Evolutionary conservation across 30 jellyfish, hydroid and myxozoan species (phyloP).

Genomic region (Turritopsis dohrnii): DNA sequence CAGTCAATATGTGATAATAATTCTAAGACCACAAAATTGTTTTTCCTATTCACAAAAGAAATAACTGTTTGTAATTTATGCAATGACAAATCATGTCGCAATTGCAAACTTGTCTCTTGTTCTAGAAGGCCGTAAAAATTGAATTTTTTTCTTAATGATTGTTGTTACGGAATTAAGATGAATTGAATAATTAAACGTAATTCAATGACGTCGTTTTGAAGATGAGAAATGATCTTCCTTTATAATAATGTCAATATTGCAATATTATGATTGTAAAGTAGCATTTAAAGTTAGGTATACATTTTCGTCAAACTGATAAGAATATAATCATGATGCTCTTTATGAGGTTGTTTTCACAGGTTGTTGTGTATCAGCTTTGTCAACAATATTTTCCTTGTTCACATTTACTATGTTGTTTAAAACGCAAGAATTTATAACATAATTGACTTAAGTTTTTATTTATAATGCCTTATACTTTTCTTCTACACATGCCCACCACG

Average conservation of each 20-base stretch:
- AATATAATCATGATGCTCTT: not conserved
- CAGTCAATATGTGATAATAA: not conserved
- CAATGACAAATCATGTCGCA: not conserved
- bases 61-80: not conserved
- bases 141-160: not conserved
- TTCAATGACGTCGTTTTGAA: not conserved
- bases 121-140: not conserved
- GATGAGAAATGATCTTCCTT: not conserved
- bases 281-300: not conserved
- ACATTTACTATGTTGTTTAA: too few relatives aligned
- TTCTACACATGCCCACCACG: too few relatives aligned
- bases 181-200: not conserved
- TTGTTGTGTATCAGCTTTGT: too few relatives aligned
- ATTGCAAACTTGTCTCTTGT: not conserved
- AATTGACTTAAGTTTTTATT: too few relatives aligned
- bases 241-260: not conserved
- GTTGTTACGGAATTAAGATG: not conserved
- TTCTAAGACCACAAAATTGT: not conserved
- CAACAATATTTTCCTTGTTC: too few relatives aligned
- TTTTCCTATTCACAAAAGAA: not conserved
- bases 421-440: too few relatives aligned
- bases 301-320: not conserved
- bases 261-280: not conserved
- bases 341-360: too few relatives aligned
- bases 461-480: too few relatives aligned